Percentiles rank a stretch among this genome's conserved stretches.
Evolutionary conservation across 2,888 invertebrate species (phyloP).

Genomic region (Panopea generosa): DNA sequence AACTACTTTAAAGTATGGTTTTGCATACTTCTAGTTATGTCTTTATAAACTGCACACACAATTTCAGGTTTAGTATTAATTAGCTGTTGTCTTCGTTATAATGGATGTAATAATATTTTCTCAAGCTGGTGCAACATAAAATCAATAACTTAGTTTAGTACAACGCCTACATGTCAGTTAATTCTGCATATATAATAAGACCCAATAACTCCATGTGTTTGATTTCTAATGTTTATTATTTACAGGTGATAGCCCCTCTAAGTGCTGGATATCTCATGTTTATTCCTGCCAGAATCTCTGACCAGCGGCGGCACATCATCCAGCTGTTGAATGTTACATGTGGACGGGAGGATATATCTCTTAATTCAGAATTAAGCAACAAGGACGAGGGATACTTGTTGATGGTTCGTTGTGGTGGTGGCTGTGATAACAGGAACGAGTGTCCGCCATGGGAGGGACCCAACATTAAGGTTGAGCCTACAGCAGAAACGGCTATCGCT

Average conservation of each 20-base stretch:
- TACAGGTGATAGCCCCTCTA: conserved; percentile 77
- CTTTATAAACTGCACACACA: too few relatives aligned
- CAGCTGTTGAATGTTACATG: conserved; percentile 86
- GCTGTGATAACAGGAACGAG: conserved; percentile 63
- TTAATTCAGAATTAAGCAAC: conserved; percentile 47
- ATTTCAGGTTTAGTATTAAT: too few relatives aligned
- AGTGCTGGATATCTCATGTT: conserved; percentile 85
- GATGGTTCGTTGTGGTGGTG: conserved; percentile 80
- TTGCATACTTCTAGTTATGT: too few relatives aligned
- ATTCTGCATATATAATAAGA: too few relatives aligned
- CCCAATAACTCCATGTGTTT: too few relatives aligned
- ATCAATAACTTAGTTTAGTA: too few relatives aligned
- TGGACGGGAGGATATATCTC: conserved; percentile 82
- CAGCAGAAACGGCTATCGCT: conserved; percentile 86
- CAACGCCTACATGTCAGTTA: too few relatives aligned
- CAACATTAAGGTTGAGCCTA: conserved; percentile 84
- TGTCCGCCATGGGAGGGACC: conserved; percentile 83
- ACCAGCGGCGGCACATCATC: conserved; percentile 83
- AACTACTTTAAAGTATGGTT: too few relatives aligned
- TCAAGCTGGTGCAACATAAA: too few relatives aligned
- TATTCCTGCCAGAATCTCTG: conserved; percentile 83
- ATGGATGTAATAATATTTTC: too few relatives aligned
- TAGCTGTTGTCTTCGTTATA: too few relatives aligned
- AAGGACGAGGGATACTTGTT: conserved; percentile 83
- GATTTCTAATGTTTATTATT: too few relatives aligned